Conservation (phyloP, 2,888 invertebrate genomes). For the Silvanus unidentatus region DNA sequence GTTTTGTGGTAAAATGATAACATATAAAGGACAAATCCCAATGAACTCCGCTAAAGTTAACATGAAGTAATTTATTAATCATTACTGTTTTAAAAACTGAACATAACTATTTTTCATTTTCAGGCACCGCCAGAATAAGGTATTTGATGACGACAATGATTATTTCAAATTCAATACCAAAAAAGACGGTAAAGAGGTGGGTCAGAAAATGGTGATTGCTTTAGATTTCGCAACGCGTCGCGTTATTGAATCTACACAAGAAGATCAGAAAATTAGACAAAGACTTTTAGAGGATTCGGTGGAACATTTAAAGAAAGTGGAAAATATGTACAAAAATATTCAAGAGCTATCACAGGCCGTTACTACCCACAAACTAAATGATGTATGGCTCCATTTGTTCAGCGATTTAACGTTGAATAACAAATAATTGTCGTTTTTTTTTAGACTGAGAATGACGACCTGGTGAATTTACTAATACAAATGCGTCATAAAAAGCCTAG, state of each 20-base stretch:
- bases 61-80: not conserved
- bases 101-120: not conserved
- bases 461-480: slow-evolving; percentile 34
- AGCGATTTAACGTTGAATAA: too few species aligned
- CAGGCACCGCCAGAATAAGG: slow-evolving; percentile 54
- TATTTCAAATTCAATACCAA: slow-evolving; percentile 81
- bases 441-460: slow-evolving; percentile 25
- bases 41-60: not conserved
- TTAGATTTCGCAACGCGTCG: slow-evolving; percentile 42
- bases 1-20: slow-evolving; percentile 81
- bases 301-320: slow-evolving; percentile 34
- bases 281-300: slow-evolving; percentile 33
- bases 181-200: slow-evolving; percentile 35
- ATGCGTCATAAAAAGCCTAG: slow-evolving; percentile 36
- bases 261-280: slow-evolving; percentile 32
- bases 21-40: not conserved
- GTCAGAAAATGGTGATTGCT: slow-evolving; percentile 39
- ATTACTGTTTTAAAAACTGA: not conserved
- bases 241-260: slow-evolving; percentile 35
- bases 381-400: too few species aligned
- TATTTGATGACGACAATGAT: slow-evolving; percentile 91
- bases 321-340: slow-evolving; percentile 32
- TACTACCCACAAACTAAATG: not conserved
- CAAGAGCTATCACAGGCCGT: slow-evolving; percentile 23
- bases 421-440: not conserved